Conservation (phyloP, 2,888 invertebrate species). For the Theretra japonica region DNA sequence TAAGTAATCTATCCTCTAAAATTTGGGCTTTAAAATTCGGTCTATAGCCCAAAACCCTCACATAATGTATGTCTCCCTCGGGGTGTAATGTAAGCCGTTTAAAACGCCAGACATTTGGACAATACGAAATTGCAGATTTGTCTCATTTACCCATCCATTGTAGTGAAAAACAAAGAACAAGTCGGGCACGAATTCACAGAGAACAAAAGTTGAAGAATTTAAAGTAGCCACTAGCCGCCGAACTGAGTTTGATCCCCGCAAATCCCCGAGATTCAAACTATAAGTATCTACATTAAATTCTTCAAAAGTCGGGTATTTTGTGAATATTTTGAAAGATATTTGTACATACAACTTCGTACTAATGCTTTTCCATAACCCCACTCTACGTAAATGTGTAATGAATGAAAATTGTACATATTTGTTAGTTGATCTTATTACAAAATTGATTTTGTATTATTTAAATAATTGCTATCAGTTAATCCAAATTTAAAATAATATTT, state of each 20-base stretch:
- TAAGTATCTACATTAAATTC: neutral
- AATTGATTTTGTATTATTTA: neutral
- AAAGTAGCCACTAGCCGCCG: conserved; percentile 7
- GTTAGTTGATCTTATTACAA: no score
- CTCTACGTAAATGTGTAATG: no score
- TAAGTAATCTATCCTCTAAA: neutral
- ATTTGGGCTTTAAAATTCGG: neutral
- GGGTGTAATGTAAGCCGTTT: neutral
- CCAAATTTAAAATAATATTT: no score
- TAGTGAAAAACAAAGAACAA: conserved; percentile 7
- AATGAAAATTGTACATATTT: no score
- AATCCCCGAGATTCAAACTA: neutral
- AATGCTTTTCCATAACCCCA: neutral
- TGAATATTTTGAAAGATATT: neutral
- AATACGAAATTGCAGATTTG: neutral
- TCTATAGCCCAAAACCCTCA: neutral
- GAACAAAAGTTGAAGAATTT: conserved; percentile 22
- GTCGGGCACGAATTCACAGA: conserved; percentile 14
- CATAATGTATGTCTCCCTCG: neutral
- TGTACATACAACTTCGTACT: neutral
- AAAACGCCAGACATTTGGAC: neutral
- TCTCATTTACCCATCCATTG: conserved; percentile 17
- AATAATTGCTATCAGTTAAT: neutral
- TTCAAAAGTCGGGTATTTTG: neutral
- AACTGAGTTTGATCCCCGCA: conserved; percentile 5